Conservation (phyloP, 2,113 vertebrate genomes). For the Megaleporinus macrocephalus region DNA sequence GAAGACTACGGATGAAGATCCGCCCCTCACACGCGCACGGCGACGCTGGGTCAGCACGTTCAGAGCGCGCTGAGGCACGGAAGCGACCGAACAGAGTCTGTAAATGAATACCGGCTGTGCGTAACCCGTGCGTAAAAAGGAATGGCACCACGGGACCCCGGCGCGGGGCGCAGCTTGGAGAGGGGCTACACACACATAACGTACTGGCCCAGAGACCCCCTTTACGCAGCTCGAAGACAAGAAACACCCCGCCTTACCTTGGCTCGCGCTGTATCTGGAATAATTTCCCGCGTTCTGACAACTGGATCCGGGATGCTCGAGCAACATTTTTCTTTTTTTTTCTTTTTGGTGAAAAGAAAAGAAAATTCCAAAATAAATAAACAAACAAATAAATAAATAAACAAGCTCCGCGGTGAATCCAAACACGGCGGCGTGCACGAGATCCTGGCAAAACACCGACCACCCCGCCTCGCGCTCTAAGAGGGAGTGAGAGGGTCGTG, state of each 20-base stretch:
- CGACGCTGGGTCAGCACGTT: no score
- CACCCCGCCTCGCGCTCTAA: neutral
- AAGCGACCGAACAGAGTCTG: no score
- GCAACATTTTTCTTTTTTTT: conserved; percentile 78
- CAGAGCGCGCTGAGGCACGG: no score
- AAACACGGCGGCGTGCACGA: neutral
- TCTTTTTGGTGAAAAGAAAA: no score
- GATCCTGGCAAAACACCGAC: neutral
- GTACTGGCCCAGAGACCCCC: no score
- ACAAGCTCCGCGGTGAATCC: neutral
- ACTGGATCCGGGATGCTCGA: conserved; percentile 81
- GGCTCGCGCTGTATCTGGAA: conserved; percentile 75
- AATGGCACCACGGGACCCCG: neutral
- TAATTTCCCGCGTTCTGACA: conserved; percentile 78
- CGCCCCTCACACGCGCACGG: neutral
- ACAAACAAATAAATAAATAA: neutral
- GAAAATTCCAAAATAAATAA: neutral
- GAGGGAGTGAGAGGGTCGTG: neutral
- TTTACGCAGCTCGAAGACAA: neutral
- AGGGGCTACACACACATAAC: no score
- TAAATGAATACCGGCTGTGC: no score
- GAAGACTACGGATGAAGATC: neutral
- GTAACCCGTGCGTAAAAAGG: neutral
- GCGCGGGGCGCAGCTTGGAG: no score
- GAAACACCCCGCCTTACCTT: conserved; percentile 73